A percentile compares a stretch with the other conserved stretches of the same genome.
These are phyloP conservation scores for Andrena bucephala DNA, from an alignment of 2,888 invertebrate species.

Conservation along the genomic window DNA sequence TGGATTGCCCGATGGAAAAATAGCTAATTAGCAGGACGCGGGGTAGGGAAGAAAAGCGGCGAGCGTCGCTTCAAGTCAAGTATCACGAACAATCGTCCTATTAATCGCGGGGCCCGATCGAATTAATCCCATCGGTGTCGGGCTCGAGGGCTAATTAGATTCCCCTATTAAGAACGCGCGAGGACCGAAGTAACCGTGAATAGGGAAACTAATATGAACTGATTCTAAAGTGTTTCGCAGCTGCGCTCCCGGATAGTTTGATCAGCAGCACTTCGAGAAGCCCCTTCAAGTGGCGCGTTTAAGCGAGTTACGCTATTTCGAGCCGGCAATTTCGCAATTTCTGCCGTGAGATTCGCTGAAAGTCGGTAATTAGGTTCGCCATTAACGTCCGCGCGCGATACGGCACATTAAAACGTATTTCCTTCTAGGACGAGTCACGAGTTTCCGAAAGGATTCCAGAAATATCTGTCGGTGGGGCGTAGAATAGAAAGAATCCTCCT, in stretches of 20 bases:
- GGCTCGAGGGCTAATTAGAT: conserved; percentile 59
- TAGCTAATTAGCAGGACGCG: conserved; percentile 73
- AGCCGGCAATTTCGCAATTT: conserved; percentile 35
- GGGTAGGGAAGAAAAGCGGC: conserved; percentile 38
- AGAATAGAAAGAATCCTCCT: too few relatives aligned
- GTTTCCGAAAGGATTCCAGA: not conserved
- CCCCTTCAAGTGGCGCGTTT: conserved; percentile 41
- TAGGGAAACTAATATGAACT: conserved; percentile 65
- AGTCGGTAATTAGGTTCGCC: conserved; percentile 38
- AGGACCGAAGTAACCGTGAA: conserved; percentile 36
- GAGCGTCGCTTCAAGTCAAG: conserved; percentile 45
- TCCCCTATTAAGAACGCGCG: conserved; percentile 50
- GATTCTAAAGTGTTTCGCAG: conserved; percentile 57
- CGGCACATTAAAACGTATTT: conserved; percentile 28
- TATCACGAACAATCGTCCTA: conserved; percentile 62
- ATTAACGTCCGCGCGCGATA: conserved; percentile 28
- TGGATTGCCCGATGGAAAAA: conserved; percentile 80
- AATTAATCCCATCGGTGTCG: conserved; percentile 61
- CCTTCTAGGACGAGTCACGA: not conserved
- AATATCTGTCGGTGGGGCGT: conserved; percentile 3
- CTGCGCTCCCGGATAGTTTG: conserved; percentile 46
- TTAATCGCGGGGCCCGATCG: conserved; percentile 62
- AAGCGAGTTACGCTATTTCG: conserved; percentile 51
- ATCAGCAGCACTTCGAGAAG: conserved; percentile 37
- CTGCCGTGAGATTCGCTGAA: conserved; percentile 32